Evolutionary conservation across 2,797 vertebrate species (phyloP).

Genomic region (Furcifer pardalis): DNA sequence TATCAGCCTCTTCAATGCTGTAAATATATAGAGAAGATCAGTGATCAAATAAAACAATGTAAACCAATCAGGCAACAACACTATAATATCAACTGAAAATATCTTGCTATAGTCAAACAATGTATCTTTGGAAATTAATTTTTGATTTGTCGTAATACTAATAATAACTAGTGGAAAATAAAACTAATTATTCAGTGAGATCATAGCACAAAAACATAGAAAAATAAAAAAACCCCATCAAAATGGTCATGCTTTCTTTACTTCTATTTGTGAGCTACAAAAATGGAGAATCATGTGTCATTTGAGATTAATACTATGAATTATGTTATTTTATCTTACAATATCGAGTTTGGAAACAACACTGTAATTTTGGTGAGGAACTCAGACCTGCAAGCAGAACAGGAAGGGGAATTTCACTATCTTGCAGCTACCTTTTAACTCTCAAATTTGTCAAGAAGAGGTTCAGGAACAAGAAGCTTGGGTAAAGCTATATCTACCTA

Average conservation of each 20-base stretch:
- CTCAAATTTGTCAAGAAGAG: too few relatives aligned
- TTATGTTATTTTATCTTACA: background rate
- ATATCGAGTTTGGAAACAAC: too few relatives aligned
- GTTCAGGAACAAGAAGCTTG: too few relatives aligned
- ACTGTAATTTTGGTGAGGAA: too few relatives aligned
- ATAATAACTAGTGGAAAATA: background rate
- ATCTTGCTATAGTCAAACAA: background rate
- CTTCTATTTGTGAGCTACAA: background rate
- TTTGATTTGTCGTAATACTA: background rate
- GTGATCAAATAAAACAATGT: background rate
- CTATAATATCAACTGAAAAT: background rate
- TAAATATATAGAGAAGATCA: conserved; percentile 54
- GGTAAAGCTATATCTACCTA: too few relatives aligned
- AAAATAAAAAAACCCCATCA: background rate
- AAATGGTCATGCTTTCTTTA: background rate
- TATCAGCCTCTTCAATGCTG: conserved; percentile 90
- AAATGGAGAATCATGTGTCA: background rate
- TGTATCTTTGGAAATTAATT: background rate
- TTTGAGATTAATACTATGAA: background rate
- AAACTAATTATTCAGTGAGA: background rate
- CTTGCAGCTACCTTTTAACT: too few relatives aligned
- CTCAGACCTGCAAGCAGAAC: too few relatives aligned
- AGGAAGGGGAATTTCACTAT: too few relatives aligned
- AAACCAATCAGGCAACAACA: background rate
- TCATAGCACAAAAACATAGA: background rate